A percentile compares a stretch with the other conserved stretches of the same genome.
Evolutionary conservation across 2,888 invertebrate species (phyloP).

Genomic region (Eilema caniola): DNA sequence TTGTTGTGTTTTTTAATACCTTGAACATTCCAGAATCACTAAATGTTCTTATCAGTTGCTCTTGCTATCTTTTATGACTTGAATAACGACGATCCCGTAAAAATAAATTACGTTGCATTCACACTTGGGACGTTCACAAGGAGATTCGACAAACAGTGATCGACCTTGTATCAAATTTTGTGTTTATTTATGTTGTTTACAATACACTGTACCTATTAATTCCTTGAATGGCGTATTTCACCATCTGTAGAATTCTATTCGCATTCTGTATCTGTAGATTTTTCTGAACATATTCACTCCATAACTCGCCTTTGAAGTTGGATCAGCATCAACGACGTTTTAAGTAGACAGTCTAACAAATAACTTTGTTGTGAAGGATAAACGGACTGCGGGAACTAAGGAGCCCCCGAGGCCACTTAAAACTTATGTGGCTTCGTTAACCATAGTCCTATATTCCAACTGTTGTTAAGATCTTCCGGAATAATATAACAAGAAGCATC

Average conservation of each 20-base stretch:
- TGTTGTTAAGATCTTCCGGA: conserved; percentile 67
- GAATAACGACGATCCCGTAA: background rate
- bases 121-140: conserved; percentile 15
- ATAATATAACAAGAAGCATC: conserved; percentile 62
- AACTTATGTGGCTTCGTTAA: conserved; percentile 84
- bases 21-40: background rate
- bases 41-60: background rate
- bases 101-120: conserved; percentile 26
- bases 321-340: conserved; percentile 71
- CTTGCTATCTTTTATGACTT: background rate
- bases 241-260: background rate
- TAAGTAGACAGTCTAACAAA: conserved; percentile 76
- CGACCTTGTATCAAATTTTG: conserved; percentile 29
- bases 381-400: conserved; percentile 77
- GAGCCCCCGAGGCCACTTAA: conserved; percentile 81
- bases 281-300: conserved; percentile 33
- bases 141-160: conserved; percentile 17
- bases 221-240: background rate
- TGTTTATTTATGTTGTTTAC: conserved; percentile 31
- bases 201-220: conserved; percentile 5
- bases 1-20: background rate
- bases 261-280: conserved; percentile 33
- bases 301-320: conserved; percentile 62
- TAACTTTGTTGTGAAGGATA: conserved; percentile 81
- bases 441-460: conserved; percentile 73